A percentile compares a stretch with the other conserved stretches of the same genome.
Evolutionary conservation across 2,797 vertebrate genomes (phyloP).

Genomic region (Bradypodion pumilum): DNA sequence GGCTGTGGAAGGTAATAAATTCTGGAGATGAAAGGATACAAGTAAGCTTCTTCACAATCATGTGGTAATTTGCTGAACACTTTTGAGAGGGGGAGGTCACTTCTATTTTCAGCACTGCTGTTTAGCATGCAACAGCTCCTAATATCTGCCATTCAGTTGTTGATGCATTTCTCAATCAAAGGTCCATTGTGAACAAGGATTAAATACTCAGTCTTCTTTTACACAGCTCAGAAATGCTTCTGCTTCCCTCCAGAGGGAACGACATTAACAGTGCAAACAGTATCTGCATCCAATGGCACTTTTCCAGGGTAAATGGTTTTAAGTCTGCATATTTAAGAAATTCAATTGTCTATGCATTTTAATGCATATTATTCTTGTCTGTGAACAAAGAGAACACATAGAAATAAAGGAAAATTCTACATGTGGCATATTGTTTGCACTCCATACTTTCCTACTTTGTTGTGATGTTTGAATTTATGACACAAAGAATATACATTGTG

Average conservation of each 20-base stretch:
- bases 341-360: neutral
- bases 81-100: neutral
- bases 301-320: neutral
- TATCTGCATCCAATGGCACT: neutral
- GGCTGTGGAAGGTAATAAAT: slow-evolving; percentile 50
- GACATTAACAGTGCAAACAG: slow-evolving; percentile 19
- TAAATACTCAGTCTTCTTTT: slow-evolving; percentile 35
- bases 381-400: neutral
- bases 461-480: neutral
- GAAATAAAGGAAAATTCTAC: neutral
- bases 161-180: slow-evolving; percentile 46
- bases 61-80: slow-evolving; percentile 42
- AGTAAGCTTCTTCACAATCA: slow-evolving; percentile 44
- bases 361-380: neutral
- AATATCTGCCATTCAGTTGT: neutral
- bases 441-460: neutral
- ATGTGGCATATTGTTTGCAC: neutral
- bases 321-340: slow-evolving; percentile 23
- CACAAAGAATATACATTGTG: no score
- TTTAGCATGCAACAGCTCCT: neutral
- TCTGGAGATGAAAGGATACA: slow-evolving; percentile 49
- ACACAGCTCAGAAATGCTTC: slow-evolving; percentile 37
- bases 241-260: slow-evolving; percentile 14
- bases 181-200: slow-evolving; percentile 32
- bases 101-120: neutral